Base-by-base conservation (phyloP, 1,140 invertebrate species). In the Portunus trituberculatus region DNA sequence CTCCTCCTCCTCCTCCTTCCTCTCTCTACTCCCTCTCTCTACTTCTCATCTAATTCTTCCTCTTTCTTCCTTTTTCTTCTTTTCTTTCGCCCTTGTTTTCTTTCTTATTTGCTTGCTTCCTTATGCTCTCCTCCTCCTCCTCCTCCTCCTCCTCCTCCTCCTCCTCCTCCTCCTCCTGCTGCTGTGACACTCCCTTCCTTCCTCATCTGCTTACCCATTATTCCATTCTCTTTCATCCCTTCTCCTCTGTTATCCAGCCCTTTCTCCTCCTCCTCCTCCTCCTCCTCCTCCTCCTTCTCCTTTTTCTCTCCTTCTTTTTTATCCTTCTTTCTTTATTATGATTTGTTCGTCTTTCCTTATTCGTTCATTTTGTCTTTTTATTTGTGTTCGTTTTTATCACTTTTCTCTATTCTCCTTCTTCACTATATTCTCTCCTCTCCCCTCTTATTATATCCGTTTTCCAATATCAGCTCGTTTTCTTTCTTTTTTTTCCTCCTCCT, bases 181-280 rank as follows among this genome's bases (percentile, higher is more conserved):
- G 10, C 52, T 59, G 12, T 59, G 52, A 59, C 52, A 59, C 52
- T 59, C 52, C 52, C 52, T 59, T 59, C 52, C 52, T 59, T 59
- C 52, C 52, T 59, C 52, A 10, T 59, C 52, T 59, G 10, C 52
- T 10, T 59, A 59, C 52, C 52, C 52, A 59, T 59, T 59, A 59
- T 59, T 20, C 52, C 52, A 59, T 59, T 59, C 52, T 59, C 16
- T 20, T 59, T 20, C 52, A 20, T 10, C 52, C 52, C 10, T 59
- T 59, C 16, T 59, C 52, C 16, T 59, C 52, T 59, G 52, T 20
- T 20, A 59, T 59, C 16, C 16, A 76, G 12, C n/a, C 16, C 20
- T 6, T 20, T 76, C n/a, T 76, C n/a, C 67, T 76, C n/a, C 29
- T 88, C 86, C 29, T 88, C 86, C 86, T 88, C 31, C 29, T 88